Conservation (phyloP, 2,888 invertebrate genomes). For the Pinctada fucata region DNA sequence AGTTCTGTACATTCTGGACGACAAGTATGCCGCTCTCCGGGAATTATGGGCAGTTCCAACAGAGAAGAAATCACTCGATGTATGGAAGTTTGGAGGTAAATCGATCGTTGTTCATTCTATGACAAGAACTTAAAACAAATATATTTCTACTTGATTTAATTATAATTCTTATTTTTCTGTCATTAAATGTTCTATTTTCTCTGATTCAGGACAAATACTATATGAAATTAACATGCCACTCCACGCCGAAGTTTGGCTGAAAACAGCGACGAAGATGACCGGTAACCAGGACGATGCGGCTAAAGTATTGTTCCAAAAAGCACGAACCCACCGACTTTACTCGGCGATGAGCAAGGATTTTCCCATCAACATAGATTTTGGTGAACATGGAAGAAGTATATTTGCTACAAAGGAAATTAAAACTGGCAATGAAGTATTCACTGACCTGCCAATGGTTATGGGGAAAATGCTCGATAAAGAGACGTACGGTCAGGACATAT, state of each 20-base stretch:
- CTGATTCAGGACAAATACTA: constrained; percentile 56
- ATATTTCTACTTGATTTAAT: not conserved
- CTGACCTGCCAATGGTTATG: constrained; percentile 91
- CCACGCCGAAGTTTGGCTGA: constrained; percentile 67
- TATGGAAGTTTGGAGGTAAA: constrained; percentile 68
- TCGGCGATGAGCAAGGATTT: constrained; percentile 57
- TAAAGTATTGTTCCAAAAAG: constrained; percentile 64
- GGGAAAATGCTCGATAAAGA: constrained; percentile 84
- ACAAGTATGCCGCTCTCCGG: constrained; percentile 52
- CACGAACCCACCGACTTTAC: constrained; percentile 65
- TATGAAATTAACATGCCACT: constrained; percentile 61
- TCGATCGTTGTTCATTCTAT: not conserved
- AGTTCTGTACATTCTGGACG: constrained; percentile 50
- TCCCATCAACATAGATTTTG: constrained; percentile 62
- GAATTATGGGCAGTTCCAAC: constrained; percentile 63
- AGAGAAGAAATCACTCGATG: constrained; percentile 53
- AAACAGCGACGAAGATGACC: constrained; percentile 59
- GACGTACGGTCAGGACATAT: constrained; percentile 89
- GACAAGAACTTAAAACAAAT: not conserved
- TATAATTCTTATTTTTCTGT: too few relatives aligned
- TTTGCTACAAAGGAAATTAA: constrained; percentile 83
- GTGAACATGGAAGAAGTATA: constrained; percentile 86
- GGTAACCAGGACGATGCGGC: constrained; percentile 58
- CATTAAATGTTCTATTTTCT: too few relatives aligned
- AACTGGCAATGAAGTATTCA: constrained; percentile 86